These are phyloP conservation scores for Drosophila borealis DNA, from an alignment of 2,888 invertebrate genomes.

Conservation along the genomic window DNA sequence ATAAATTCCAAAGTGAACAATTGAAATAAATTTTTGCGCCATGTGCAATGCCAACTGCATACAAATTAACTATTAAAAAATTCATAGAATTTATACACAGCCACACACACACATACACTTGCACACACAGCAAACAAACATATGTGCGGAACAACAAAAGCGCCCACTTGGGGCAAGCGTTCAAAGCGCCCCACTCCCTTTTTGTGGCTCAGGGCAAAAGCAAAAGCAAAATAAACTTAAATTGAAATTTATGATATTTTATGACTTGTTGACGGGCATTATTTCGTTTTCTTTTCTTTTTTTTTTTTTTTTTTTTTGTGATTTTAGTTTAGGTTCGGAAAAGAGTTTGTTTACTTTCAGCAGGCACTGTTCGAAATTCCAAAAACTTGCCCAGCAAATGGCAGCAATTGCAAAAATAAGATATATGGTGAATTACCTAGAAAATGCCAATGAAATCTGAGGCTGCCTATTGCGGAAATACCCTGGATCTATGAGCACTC, in stretches of 20 bases:
- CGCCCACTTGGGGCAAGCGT: slow-evolving; percentile 65
- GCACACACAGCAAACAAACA: slow-evolving; percentile 15
- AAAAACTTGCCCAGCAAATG: slow-evolving; percentile 36
- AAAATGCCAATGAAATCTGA: slow-evolving; percentile 20
- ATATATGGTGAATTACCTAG: slow-evolving; percentile 32
- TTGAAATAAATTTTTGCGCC: slow-evolving; percentile 82
- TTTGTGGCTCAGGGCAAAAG: slow-evolving; percentile 49
- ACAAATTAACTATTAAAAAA: slow-evolving; percentile 82
- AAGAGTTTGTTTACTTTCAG: slow-evolving; percentile 64
- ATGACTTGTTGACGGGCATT: slow-evolving; percentile 79
- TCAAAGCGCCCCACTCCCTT: slow-evolving; percentile 1
- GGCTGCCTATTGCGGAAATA: not conserved
- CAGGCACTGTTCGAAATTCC: slow-evolving; percentile 57
- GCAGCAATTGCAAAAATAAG: slow-evolving; percentile 47
- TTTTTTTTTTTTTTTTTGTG: slow-evolving; percentile 11
- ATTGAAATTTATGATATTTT: slow-evolving; percentile 81
- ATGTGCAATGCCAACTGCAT: slow-evolving; percentile 78
- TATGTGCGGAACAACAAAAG: slow-evolving; percentile 51
- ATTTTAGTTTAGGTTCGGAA: slow-evolving; percentile 34
- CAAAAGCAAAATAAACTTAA: slow-evolving; percentile 74
- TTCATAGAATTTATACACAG: slow-evolving; percentile 79
- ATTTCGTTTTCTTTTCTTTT: slow-evolving; percentile 24
- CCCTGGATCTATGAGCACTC: not conserved
- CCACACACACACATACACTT: slow-evolving; percentile 16
- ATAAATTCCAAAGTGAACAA: slow-evolving; percentile 82